These are phyloP conservation scores for Syndactyla subalaris DNA, from an alignment of 2,797 vertebrate genomes.

Conservation along the genomic window DNA sequence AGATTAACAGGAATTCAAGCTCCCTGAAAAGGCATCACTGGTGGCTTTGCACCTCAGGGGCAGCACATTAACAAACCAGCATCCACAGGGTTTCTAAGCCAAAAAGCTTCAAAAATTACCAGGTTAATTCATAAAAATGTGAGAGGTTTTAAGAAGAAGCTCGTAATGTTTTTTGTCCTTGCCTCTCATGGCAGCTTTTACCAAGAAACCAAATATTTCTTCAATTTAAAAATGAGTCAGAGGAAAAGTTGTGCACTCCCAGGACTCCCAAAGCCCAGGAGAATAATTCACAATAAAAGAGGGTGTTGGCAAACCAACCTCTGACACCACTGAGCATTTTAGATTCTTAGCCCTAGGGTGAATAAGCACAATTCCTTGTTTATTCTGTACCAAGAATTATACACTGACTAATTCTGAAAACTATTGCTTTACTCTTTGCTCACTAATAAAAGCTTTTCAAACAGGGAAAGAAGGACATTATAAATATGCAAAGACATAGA, in stretches of 20 bases:
- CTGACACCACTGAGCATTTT: background rate
- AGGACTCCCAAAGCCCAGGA: background rate
- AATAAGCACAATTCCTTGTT: background rate
- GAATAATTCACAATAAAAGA: background rate
- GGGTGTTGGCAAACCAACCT: accelerated
- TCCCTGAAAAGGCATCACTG: background rate
- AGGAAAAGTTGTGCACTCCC: background rate
- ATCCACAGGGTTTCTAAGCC: background rate
- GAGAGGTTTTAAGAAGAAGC: background rate
- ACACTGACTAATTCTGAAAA: background rate
- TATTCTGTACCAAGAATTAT: background rate
- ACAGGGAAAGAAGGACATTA: background rate
- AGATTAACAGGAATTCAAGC: background rate
- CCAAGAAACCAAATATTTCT: background rate
- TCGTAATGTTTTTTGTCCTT: background rate
- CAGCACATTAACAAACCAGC: background rate
- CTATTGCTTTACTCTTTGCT: background rate
- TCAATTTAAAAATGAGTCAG: background rate
- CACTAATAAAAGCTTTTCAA: background rate
- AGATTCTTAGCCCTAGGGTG: background rate
- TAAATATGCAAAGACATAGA: background rate
- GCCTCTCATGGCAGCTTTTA: background rate
- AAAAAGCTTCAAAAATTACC: background rate
- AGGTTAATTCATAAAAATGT: background rate
- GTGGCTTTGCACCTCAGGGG: background rate